These are phyloP conservation scores for Heterochromis multidens DNA, from an alignment of 2,113 vertebrate genomes.

Conservation along the genomic window DNA sequence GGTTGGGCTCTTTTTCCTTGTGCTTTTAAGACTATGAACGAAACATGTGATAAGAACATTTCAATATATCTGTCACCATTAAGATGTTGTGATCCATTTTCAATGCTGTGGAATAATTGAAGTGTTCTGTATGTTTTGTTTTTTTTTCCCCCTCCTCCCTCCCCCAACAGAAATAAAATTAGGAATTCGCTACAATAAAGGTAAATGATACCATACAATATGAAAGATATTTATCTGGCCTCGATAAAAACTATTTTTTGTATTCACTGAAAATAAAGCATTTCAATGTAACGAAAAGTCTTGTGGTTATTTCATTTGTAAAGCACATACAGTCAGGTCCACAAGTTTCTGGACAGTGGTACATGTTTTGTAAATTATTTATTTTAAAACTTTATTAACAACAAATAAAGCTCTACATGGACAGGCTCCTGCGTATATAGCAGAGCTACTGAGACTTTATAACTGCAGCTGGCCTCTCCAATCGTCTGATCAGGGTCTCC, in stretches of 20 bases:
- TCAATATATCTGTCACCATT: constrained; percentile 47
- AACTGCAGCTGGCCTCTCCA: no score
- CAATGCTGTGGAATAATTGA: constrained; percentile 50
- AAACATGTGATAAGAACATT: constrained; percentile 49
- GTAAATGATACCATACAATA: constrained; percentile 51
- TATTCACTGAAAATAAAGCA: constrained; percentile 80
- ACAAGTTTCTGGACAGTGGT: not conserved
- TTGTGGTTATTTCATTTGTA: not conserved
- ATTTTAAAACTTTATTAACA: no score
- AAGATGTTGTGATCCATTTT: constrained; percentile 53
- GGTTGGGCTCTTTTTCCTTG: constrained; percentile 13
- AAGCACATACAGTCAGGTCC: not conserved
- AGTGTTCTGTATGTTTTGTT: constrained; percentile 48
- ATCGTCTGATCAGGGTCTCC: no score
- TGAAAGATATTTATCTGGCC: constrained; percentile 73
- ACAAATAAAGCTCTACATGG: no score
- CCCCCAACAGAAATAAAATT: constrained; percentile 31
- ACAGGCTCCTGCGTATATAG: no score
- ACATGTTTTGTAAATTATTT: not conserved
- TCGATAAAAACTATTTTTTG: constrained; percentile 78
- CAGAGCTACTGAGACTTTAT: no score
- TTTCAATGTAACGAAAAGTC: constrained; percentile 59
- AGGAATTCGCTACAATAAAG: constrained; percentile 43
- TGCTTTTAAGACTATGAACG: constrained; percentile 44
- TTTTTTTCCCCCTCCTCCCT: constrained; percentile 1